Percentiles rank a stretch among this genome's conserved stretches.
phyloP scores from a whole-genome alignment of 2,113 vertebrate species.

The Heterochromis multidens region DNA sequence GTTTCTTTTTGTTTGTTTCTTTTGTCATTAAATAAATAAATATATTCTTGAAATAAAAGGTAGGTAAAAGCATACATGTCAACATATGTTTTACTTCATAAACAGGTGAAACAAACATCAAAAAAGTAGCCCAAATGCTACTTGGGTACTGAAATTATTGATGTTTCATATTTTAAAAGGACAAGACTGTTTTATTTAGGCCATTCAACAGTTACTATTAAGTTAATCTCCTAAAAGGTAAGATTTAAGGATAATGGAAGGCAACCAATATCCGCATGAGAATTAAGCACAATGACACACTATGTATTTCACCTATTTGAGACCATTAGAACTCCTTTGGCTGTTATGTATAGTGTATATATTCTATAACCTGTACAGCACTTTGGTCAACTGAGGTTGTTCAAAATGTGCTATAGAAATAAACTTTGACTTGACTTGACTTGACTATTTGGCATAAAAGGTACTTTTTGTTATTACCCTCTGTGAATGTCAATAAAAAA shows the following conservation, averaged over 20 bases:
- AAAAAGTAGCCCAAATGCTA: conserved; percentile 12
- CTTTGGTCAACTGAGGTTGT: no score
- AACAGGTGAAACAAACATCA: not conserved
- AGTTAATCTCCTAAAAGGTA: conserved; percentile 55
- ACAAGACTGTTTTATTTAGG: conserved; percentile 54
- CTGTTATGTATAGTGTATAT: no score
- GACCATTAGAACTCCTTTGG: no score
- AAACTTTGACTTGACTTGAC: no score
- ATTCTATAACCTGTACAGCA: no score
- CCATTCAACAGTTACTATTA: no score
- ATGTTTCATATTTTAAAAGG: conserved; percentile 35
- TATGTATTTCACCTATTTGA: conserved; percentile 39
- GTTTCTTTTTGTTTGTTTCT: no score
- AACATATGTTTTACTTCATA: conserved; percentile 1
- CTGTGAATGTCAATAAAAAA: no score
- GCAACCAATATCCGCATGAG: conserved; percentile 16
- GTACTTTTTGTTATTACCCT: no score
- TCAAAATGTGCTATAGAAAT: no score
- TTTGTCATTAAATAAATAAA: no score
- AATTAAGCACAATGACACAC: conserved; percentile 24
- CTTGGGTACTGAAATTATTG: conserved; percentile 27
- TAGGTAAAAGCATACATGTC: not conserved
- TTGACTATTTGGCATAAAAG: not conserved
- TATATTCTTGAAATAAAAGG: no score
- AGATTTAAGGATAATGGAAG: conserved; percentile 54